Conservation (phyloP, 53 echinoderm and acorn worm genomes). For the Stichopus horrens region DNA sequence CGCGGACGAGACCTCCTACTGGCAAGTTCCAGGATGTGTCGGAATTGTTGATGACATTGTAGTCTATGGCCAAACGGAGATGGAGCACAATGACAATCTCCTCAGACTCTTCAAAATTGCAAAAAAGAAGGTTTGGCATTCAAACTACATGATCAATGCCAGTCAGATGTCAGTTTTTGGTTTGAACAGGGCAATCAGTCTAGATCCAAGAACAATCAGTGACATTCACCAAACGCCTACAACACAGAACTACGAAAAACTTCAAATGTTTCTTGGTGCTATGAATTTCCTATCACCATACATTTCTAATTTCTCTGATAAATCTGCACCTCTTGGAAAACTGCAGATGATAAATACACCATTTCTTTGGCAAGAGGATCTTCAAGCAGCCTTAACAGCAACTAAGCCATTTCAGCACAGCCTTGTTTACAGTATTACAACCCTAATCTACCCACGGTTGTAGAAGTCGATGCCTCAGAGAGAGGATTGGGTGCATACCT, state of each 20-base stretch:
- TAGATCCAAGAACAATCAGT: conserved; percentile 44
- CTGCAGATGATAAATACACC: conserved; percentile 43
- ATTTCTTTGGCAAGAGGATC: conserved; percentile 55
- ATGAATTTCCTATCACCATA: conserved; percentile 45
- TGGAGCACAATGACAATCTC: conserved; percentile 37
- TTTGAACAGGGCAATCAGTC: conserved; percentile 4
- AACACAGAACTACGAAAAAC: conserved; percentile 55
- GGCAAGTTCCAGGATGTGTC: conserved; percentile 49
- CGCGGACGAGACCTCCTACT: too few species aligned
- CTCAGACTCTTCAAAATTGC: conserved; percentile 36
- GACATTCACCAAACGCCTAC: conserved; percentile 53
- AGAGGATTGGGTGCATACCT: conserved; percentile 49
- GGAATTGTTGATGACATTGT: conserved; percentile 47
- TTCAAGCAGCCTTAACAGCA: conserved; percentile 28
- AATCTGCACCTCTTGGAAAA: background rate
- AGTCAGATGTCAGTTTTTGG: background rate
- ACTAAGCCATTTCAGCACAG: conserved; percentile 15
- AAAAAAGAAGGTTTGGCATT: conserved; percentile 43
- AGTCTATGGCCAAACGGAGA: conserved; percentile 30
- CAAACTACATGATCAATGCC: conserved; percentile 49
- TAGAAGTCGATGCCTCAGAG: conserved; percentile 55
- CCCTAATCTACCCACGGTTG: conserved; percentile 36
- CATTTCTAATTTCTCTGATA: conserved; percentile 40
- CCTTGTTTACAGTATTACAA: conserved; percentile 52
- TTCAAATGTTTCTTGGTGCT: conserved; percentile 24